A percentile compares a stretch with the other conserved stretches of the same genome.
phyloP scores from a whole-genome alignment of 2,797 vertebrate genomes.

The Potorous gilbertii region DNA sequence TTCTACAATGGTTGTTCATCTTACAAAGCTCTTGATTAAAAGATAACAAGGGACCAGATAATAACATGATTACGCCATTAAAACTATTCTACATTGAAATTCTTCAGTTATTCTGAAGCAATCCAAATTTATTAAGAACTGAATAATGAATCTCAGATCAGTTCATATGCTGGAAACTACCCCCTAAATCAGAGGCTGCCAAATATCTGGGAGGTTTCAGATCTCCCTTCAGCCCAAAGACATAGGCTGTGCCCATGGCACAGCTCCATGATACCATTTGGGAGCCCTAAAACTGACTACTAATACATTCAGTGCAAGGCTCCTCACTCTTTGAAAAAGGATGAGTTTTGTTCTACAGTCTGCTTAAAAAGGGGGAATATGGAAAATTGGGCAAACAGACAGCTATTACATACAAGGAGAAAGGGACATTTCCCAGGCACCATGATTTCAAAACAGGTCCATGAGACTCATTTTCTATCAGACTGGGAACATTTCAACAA shows the following conservation, averaged over 20 bases:
- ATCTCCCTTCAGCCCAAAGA: background rate
- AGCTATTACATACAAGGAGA: background rate
- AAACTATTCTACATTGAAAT: conserved; percentile 51
- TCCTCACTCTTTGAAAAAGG: no score
- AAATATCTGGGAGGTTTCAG: background rate
- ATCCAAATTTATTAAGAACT: background rate
- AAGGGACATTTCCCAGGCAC: background rate
- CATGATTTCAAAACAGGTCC: background rate
- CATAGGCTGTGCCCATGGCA: background rate
- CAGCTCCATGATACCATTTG: no score
- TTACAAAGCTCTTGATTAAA: conserved; percentile 48
- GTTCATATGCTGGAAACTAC: background rate
- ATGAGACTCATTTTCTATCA: background rate
- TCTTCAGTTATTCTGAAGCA: conserved; percentile 33
- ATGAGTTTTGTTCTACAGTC: background rate
- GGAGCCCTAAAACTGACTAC: background rate
- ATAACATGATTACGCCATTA: background rate
- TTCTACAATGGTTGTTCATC: background rate
- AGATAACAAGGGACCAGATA: conserved; percentile 31
- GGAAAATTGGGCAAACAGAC: background rate
- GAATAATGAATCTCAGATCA: background rate
- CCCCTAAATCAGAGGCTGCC: background rate
- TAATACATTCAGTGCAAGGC: background rate
- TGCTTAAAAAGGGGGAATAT: background rate
- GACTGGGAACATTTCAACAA: background rate